Evolutionary conservation across 1,140 invertebrate species (phyloP).

Genomic region (Calosoma granatense): DNA sequence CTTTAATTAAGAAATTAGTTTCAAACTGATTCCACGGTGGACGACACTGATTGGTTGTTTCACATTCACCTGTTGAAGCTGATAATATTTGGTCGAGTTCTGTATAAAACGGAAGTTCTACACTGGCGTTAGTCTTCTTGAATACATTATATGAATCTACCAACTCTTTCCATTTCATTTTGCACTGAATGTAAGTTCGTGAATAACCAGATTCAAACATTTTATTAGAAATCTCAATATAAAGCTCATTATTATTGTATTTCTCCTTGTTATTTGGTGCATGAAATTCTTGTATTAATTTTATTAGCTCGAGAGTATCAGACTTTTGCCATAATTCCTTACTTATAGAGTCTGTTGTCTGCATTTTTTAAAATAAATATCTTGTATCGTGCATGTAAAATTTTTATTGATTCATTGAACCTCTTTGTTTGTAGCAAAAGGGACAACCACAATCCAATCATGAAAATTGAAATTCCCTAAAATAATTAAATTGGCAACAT

Average conservation of each 20-base stretch:
- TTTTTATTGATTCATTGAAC: too few species aligned
- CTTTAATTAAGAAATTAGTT: constrained; percentile 1
- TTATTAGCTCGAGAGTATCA: neutral
- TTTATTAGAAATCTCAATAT: neutral
- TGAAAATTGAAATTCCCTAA: too few species aligned
- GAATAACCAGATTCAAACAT: neutral
- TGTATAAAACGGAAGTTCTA: neutral
- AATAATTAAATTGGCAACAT: too few species aligned
- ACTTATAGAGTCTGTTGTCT: neutral
- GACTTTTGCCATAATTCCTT: neutral
- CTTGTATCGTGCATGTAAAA: too few species aligned
- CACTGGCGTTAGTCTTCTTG: neutral
- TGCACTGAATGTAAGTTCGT: neutral
- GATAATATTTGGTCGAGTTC: neutral
- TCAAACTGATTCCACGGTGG: neutral
- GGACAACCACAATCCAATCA: too few species aligned
- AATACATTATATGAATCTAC: neutral
- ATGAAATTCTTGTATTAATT: neutral
- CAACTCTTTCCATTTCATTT: neutral
- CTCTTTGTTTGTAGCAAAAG: too few species aligned
- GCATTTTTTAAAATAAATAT: too few species aligned
- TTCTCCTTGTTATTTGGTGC: neutral
- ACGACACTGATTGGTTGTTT: neutral
- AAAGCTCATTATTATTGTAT: neutral
- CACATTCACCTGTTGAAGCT: neutral